Percentiles rank a stretch among this genome's conserved stretches.
phyloP scores from a whole-genome alignment of 2,113 vertebrate genomes.

The Elgaria multicarinata region DNA sequence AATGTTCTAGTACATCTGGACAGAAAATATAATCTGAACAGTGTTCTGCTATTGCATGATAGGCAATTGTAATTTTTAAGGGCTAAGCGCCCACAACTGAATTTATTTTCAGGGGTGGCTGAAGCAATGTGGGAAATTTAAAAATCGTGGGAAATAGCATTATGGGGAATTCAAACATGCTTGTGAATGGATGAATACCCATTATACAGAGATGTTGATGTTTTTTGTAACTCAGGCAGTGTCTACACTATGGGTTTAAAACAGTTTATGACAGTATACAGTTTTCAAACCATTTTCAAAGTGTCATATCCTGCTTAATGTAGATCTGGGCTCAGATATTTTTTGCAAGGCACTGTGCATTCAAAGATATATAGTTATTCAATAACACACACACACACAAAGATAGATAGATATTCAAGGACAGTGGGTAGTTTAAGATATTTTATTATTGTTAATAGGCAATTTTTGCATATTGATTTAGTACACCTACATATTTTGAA shows the following conservation, averaged over 20 bases:
- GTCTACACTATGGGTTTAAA: no score
- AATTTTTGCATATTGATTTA: constrained; percentile 3
- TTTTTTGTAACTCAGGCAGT: constrained; percentile 3
- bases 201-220: not conserved
- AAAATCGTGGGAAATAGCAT: not conserved
- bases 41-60: not conserved
- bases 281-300: no score
- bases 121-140: not conserved
- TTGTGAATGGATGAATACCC: not conserved
- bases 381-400: no score
- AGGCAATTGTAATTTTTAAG: not conserved
- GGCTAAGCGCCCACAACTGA: not conserved
- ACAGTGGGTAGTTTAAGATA: not conserved
- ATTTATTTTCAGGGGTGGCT: not conserved
- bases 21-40: not conserved
- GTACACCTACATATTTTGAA: not conserved
- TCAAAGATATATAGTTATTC: not conserved
- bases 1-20: not conserved
- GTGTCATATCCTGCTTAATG: no score
- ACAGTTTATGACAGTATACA: no score
- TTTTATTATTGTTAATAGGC: not conserved
- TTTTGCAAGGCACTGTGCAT: no score
- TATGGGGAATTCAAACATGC: not conserved
- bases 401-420: not conserved
- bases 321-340: no score